These are phyloP conservation scores for Saccostrea glomerata DNA, from an alignment of 1,140 invertebrate genomes.

Conservation along the genomic window DNA sequence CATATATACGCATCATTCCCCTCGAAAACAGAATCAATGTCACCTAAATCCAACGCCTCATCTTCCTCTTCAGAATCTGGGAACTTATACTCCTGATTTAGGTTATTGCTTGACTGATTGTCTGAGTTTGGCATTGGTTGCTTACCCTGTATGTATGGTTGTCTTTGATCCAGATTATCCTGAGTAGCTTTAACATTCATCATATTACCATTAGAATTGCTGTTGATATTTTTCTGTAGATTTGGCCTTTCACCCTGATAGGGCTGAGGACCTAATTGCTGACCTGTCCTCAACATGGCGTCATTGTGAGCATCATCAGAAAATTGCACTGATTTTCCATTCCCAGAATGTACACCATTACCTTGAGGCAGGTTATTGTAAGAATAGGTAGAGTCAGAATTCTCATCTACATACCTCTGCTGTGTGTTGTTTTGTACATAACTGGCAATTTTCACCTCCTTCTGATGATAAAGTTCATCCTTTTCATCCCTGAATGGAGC, in stretches of 20 bases:
- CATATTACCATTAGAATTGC: not conserved
- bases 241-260: slow-evolving; percentile 14
- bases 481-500: not conserved
- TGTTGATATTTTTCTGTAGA: not conserved
- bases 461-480: not conserved
- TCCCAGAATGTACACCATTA: not conserved
- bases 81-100: slow-evolving; percentile 46
- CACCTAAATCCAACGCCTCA: slow-evolving; percentile 55
- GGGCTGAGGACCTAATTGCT: not conserved
- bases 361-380: not conserved
- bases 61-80: slow-evolving; percentile 50
- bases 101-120: slow-evolving; percentile 20
- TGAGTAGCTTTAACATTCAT: not conserved
- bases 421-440: not conserved
- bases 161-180: not conserved
- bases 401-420: slow-evolving; percentile 17
- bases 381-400: not conserved
- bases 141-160: not conserved
- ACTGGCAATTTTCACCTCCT: not conserved
- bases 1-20: slow-evolving; percentile 69
- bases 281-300: not conserved
- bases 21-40: slow-evolving; percentile 63
- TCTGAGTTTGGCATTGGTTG: slow-evolving; percentile 2
- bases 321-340: slow-evolving; percentile 15
- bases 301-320: not conserved